Conservation (phyloP, 2,113 vertebrate species). For the Ailuropoda melanoleuca region DNA sequence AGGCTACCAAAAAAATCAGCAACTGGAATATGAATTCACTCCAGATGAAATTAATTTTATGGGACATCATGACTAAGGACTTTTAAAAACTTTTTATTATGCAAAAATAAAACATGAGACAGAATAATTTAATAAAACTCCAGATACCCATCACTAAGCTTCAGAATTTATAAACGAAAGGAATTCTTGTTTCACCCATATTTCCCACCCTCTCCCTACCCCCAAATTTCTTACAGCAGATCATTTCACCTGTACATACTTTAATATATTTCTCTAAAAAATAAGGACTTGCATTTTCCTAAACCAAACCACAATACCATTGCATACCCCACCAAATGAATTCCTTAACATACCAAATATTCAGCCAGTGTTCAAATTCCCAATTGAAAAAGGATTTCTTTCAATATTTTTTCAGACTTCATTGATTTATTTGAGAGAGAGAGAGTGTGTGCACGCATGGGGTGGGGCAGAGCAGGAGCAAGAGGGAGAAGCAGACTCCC, state of each 20-base stretch:
- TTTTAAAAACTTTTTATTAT: background rate
- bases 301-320: background rate
- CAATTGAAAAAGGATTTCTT: background rate
- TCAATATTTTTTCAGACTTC: background rate
- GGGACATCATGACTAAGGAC: background rate
- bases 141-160: background rate
- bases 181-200: background rate
- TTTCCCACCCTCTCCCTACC: background rate
- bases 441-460: too few species aligned
- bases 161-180: background rate
- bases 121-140: background rate
- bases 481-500: background rate
- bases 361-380: background rate
- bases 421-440: background rate
- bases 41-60: constrained; percentile 3
- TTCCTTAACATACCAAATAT: constrained; percentile 19
- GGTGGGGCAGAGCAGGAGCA: background rate
- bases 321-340: background rate
- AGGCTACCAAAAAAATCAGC: background rate
- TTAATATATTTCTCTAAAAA: background rate
- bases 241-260: background rate
- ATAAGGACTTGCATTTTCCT: background rate
- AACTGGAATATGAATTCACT: background rate
- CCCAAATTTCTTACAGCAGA: background rate
- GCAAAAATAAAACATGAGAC: background rate